phyloP scores from a whole-genome alignment of 2,797 vertebrate genomes.

The Enteromius fasciolatus region DNA sequence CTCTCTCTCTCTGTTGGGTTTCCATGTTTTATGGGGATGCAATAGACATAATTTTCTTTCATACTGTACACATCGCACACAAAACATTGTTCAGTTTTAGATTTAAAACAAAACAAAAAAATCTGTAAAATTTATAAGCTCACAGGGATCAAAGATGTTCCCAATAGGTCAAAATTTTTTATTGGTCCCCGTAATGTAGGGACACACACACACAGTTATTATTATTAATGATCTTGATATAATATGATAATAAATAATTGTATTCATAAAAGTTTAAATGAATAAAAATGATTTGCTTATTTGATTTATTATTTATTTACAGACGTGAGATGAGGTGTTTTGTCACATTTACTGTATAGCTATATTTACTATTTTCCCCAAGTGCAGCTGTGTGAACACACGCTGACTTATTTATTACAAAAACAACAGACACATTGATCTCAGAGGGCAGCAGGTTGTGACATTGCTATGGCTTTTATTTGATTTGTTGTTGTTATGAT shows the following conservation, averaged over 20 bases:
- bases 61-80: not conserved
- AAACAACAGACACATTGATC: conserved; percentile 4
- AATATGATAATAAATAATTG: not conserved
- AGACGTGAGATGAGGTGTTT: too few relatives aligned
- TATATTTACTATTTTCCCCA: not conserved
- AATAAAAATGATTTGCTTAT: not conserved
- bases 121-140: not conserved
- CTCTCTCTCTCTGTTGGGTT: not conserved
- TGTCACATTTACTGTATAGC: not conserved
- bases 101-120: not conserved
- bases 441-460: not conserved
- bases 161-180: not conserved
- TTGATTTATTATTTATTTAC: too few relatives aligned
- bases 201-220: not conserved
- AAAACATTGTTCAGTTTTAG: not conserved
- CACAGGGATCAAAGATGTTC: not conserved
- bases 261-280: not conserved
- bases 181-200: not conserved
- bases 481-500: conserved; percentile 3
- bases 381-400: not conserved
- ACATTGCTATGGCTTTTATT: not conserved
- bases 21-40: not conserved
- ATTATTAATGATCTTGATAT: not conserved
- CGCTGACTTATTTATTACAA: conserved; percentile 8
- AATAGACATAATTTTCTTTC: not conserved